Conservation (phyloP, 2,888 invertebrate species). For the Limnephilus rhombicus region DNA sequence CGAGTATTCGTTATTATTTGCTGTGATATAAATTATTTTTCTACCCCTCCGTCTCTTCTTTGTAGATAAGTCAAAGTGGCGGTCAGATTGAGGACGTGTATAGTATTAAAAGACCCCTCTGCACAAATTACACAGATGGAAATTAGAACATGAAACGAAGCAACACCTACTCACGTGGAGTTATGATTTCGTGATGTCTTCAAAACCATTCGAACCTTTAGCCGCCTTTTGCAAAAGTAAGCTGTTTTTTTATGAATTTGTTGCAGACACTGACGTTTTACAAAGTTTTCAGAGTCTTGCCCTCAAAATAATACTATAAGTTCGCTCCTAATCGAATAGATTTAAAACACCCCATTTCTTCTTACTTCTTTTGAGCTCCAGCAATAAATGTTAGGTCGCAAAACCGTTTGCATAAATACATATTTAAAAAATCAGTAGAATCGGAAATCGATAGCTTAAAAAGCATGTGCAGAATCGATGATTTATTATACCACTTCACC, state of each 20-base stretch:
- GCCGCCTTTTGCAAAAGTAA: neutral
- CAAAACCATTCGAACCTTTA: neutral
- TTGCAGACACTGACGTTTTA: too few species aligned
- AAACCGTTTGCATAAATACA: too few species aligned
- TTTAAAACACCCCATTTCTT: neutral
- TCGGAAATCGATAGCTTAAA: neutral
- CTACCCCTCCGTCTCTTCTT: slow-evolving; percentile 52
- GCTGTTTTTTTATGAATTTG: neutral
- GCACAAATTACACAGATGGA: slow-evolving; percentile 2
- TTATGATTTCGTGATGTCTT: neutral
- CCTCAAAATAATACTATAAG: neutral
- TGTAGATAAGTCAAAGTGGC: slow-evolving; percentile 61
- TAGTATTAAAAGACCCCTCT: neutral
- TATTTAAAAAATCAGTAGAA: too few species aligned
- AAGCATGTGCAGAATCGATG: neutral
- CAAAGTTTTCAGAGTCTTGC: too few species aligned
- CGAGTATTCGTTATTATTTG: slow-evolving; percentile 61
- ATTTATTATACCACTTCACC: neutral
- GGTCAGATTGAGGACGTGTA: slow-evolving; percentile 35
- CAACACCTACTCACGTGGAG: neutral
- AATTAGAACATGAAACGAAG: neutral
- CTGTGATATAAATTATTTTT: slow-evolving; percentile 65
- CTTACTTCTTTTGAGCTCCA: too few species aligned
- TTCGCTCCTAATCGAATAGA: neutral
- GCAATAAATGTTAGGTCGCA: neutral